Percentiles rank a stretch among this genome's conserved stretches.
phyloP scores from a whole-genome alignment of 2,888 invertebrate species.

The Oscheius sp. region DNA sequence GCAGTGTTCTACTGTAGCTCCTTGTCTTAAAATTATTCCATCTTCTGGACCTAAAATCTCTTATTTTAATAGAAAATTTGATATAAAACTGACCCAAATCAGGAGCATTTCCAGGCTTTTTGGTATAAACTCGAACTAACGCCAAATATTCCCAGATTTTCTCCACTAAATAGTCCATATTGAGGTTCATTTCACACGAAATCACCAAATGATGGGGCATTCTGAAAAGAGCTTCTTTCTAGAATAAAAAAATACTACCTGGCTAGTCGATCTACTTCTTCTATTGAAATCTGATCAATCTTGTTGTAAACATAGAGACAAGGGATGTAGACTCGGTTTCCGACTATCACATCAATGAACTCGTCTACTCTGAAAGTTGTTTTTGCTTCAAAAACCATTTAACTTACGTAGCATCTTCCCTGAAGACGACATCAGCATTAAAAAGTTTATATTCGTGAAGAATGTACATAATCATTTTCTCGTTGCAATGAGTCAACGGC shows the following conservation, averaged over 20 bases:
- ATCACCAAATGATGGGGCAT: conserved; percentile 71
- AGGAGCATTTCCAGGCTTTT: conserved; percentile 83
- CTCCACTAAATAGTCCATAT: conserved; percentile 91
- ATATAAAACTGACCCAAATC: conserved; percentile 60
- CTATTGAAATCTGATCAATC: conserved; percentile 98
- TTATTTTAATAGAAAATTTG: conserved; percentile 15
- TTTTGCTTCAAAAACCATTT: background rate
- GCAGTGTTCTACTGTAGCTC: conserved; percentile 92
- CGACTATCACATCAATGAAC: conserved; percentile 89
- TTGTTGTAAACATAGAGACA: conserved; percentile 98
- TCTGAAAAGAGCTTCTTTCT: conserved; percentile 23
- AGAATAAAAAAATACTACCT: conserved; percentile 53
- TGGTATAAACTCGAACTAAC: conserved; percentile 94
- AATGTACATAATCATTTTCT: conserved; percentile 96
- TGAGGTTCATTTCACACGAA: conserved; percentile 98
- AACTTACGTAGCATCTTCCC: conserved; percentile 87
- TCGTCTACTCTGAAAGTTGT: conserved; percentile 78
- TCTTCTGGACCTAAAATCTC: conserved; percentile 74
- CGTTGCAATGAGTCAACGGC: conserved; percentile 88
- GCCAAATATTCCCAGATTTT: conserved; percentile 90
- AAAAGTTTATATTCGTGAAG: conserved; percentile 91
- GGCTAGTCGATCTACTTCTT: conserved; percentile 79
- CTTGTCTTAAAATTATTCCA: conserved; percentile 88
- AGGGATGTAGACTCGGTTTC: conserved; percentile 80
- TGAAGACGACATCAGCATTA: conserved; percentile 82